Base-by-base conservation (phyloP, 2,888 invertebrate genomes). In the Caenorhabditis drosophilae region DNA sequence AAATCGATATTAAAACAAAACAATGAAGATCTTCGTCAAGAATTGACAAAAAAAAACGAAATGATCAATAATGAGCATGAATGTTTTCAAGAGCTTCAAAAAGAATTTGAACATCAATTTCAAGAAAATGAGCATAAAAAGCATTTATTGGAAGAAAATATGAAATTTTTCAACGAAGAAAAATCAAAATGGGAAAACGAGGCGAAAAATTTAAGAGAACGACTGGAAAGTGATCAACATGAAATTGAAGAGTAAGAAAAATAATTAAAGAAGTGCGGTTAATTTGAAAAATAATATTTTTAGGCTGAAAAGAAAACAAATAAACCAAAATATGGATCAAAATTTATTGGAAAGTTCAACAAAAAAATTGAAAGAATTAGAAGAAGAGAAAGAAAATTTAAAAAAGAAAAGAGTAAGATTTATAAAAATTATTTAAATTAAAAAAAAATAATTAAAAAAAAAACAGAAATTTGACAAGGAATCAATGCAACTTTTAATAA, bases 271-370 rank as follows among this genome's bases (percentile, higher is more conserved):
- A 4, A 4, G 4, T 4, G n/a, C 12, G 22, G 40, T 18, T 9
- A 20, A 9, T 40, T 40, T 40, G 7, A 36, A n/a, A 36, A 36
- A 11, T 36, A 4, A 36, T 16, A 11, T n/a, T 46, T 49, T 22
- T 42, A 57, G 57, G 3, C n/a, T 16, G 11, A 12, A 18, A 31
- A 45, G 50, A 3, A 31, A 46, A 11, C 31, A 34, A 15, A 31
- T 58, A 22, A 22, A 22, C 2, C 15, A 36, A 1, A 42, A 22
- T 3, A 44, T 53, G 9, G 45, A 36, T 9, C 31, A 23, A 23
- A 48, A 59, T 11, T 48, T 11, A 15, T n/a, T 26, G 4, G 16
- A 34, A n/a, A 36, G 27, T 6, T 22, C 41, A 26, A 3, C 27
- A 9, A 9, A 3, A 6, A 20, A 42, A 6, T 11, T 41, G 1